A percentile compares a stretch with the other conserved stretches of the same genome.
phyloP scores from a whole-genome alignment of 1,140 invertebrate genomes.

The Drosophila kikkawai region DNA sequence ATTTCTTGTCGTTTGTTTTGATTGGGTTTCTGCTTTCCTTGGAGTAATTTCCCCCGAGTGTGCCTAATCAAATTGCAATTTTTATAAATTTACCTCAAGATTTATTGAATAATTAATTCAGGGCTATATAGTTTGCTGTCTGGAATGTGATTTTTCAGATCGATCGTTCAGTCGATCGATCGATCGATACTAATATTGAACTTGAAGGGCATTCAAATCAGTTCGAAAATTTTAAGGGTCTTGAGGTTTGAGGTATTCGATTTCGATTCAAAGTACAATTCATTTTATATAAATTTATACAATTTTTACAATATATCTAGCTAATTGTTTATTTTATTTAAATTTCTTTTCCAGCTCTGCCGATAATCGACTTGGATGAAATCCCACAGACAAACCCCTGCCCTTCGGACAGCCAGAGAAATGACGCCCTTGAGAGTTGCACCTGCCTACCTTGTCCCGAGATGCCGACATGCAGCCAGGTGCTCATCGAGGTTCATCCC shows the following conservation, averaged over 20 bases:
- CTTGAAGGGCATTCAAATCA: slow-evolving; percentile 47
- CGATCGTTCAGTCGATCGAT: neutral
- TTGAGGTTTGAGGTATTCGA: neutral
- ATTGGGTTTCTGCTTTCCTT: slow-evolving; percentile 30
- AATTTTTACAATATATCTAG: neutral
- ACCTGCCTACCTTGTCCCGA: slow-evolving; percentile 46
- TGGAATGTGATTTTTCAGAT: slow-evolving; percentile 43
- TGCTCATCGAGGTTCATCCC: slow-evolving; percentile 43
- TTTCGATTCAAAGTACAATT: neutral
- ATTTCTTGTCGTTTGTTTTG: slow-evolving; percentile 36
- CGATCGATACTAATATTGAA: slow-evolving; percentile 36
- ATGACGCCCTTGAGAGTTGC: neutral
- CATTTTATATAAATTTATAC: neutral
- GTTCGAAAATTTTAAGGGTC: neutral
- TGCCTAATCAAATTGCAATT: slow-evolving; percentile 78
- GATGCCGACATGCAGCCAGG: slow-evolving; percentile 36
- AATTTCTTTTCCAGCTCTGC: neutral
- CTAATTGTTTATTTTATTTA: neutral
- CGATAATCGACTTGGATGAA: slow-evolving; percentile 21
- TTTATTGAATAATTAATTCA: slow-evolving; percentile 63
- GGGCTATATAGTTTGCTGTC: slow-evolving; percentile 19
- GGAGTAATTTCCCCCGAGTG: slow-evolving; percentile 40
- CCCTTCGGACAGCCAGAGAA: neutral
- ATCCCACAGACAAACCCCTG: neutral
- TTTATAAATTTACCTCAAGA: slow-evolving; percentile 74